Base-by-base conservation (phyloP, 1,140 invertebrate genomes). In the Drosophila kohkoa region DNA sequence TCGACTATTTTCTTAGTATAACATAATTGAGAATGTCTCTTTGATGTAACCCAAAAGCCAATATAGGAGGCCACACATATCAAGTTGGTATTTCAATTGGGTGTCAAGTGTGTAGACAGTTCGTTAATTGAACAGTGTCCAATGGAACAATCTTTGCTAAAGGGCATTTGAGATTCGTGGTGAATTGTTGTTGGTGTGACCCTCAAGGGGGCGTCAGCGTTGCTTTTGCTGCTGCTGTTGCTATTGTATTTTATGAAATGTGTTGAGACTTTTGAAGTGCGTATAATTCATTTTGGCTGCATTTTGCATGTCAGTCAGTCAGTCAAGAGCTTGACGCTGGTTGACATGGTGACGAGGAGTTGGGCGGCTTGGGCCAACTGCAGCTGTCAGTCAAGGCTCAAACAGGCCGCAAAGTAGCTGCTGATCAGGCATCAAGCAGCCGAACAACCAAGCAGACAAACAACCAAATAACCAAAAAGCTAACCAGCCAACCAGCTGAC, bases 181-280 rank as follows among this genome's bases (percentile, higher is more conserved):
- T 59, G 64, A 67, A 59, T 76, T 73, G 57, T 16, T 70, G 57
- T 16, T 73, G 13, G 13, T 46, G 32, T 15, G 58, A 55, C 15
- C 64, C 57, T 58, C 51, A 15, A 49, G 64, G 62, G 49, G 55
- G 54, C 62, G 74, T 62, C 13, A 32, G 70, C 41, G 70, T n/a
- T 60, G 59, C 67, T 64, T 49, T 45, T 62, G 54, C 48, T 46
- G 75, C 75, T 58, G 64, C 41, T 59, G 73, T 45, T 52, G 69
- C 11, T 45, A 73, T 35, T 70, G 79, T 64, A 54, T 65, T 83
- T 69, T 78, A 46, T 71, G 72, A 70, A 76, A 54, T 75, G 76
- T 83, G 85, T 81, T 79, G 81, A 89, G 67, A 76, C 65, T 68
- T 59, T 66, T 83, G 77, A 88, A 88, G 81, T 88, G 85, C 86